Base-by-base conservation (phyloP, 2,797 vertebrate species). In the Lutjanus campechanus region DNA sequence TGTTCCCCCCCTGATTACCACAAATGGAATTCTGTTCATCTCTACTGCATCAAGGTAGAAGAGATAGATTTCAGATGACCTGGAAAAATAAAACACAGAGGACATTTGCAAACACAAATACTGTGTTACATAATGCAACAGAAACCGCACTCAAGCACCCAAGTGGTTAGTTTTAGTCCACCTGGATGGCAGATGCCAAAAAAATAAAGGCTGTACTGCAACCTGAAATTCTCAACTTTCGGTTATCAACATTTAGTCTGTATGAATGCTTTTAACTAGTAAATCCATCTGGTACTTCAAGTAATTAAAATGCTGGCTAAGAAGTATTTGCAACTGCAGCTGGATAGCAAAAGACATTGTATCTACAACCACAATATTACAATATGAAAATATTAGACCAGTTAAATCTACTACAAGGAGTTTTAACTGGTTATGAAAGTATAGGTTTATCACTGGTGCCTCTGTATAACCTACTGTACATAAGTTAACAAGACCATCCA, bases 261-360 rank as follows among this genome's bases (percentile, higher is more conserved):
- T 51, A 22, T 58, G 8, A 58, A 63, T 29, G 41, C 5, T 63
- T 54, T 78, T 12, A 67, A 25, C 29, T 41, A 59, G 9, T 58
- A 67, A 67, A 74, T 29, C 16, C 55, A 81, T 78, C 56, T 68
- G 51, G 13, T 56, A 59, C 43, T 59, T 77, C n/a, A 29, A 50
- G 19, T 70, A 10, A 64, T 49, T 60, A 54, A 56, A 54, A 68
- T 47, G 40, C 25, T 55, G 22, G 22, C 11, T 41, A 73, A 22
- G 1, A 36, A 13, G 66, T 41, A 67, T 62, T 50, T 56, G 43
- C n/a, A 41, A 17, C 36, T 43, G 10, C 22, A 59, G 9, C 44
- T 69, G 55, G 49, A 73, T 46, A 46, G 44, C 44, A 46, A 44
- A 66, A 20, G 3, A 44, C 46, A 50, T 4, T 29, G 2, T 36